Evolutionary conservation across 1,140 invertebrate genomes (phyloP), one percentile per base, ranked within the genome.

Genomic region (Ganaspis sp.): DNA sequence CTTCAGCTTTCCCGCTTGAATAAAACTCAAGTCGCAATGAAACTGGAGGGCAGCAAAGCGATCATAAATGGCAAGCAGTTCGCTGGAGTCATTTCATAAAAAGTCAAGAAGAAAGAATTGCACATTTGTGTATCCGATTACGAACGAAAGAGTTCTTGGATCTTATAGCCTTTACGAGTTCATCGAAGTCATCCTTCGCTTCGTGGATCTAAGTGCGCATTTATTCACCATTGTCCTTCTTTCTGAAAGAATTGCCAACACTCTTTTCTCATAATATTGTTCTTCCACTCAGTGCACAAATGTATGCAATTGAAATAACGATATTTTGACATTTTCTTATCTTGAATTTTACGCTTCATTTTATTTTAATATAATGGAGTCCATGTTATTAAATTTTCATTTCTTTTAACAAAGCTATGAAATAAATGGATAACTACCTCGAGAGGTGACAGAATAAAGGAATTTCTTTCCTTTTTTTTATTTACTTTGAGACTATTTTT

Each of bases 221-320:
- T 64, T 64, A 64, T 64, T 64, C 26, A 4, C 58, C 58, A 64
- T 64, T 64, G 58, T 64, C 58, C 58, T 64, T 64, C 23, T 64
- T 64, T 34, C 11, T 17, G 3, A 64, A 29, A 29, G 15, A 29
- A 29, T 64, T 64, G 26, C 58, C 58, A 64, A 64, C 58, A 64
- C 26, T 64, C 12, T 29, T 29, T 34, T 29, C 23, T 64, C 15
- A 29, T 64, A 29, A 34, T 26, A 64, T 64, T 64, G 58, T n/a
- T 64, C 9, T 64, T 64, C 23, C 26, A 64, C 26, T 64, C 21
- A 15, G 4, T 29, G 58, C 12, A 15, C 23, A 64, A 64, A 64
- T 64, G 5, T 64, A 64, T n/a, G 23, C 26, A 64, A n/a, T 29
- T n/a, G 11, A 29, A 64, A 29, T 64, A 29, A 26, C 21, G 21